A percentile compares a stretch with the other conserved stretches of the same genome.
phyloP scores from a whole-genome alignment of 2,888 invertebrate species.

The Leptinotarsa tumamoca region DNA sequence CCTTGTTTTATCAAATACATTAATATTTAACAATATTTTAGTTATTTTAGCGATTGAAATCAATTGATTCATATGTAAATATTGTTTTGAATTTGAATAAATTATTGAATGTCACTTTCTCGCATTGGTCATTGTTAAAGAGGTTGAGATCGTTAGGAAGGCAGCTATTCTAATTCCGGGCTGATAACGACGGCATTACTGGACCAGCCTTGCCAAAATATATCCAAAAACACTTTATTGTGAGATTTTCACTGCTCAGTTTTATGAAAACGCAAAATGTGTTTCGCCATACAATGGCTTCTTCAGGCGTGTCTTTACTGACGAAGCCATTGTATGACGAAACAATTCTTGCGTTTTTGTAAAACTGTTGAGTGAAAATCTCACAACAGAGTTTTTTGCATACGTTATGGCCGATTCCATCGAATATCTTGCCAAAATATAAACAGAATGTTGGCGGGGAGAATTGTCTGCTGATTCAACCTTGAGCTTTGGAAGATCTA shows the following conservation, averaged over 20 bases:
- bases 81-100: slow-evolving; percentile 59
- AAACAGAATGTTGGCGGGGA: neutral
- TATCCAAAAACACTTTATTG: too few species aligned
- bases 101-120: slow-evolving; percentile 32
- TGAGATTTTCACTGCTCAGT: too few species aligned
- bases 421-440: neutral
- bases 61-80: slow-evolving; percentile 59
- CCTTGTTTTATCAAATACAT: slow-evolving; percentile 51
- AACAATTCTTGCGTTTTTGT: too few species aligned
- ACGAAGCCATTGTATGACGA: too few species aligned
- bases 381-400: neutral
- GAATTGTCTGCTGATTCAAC: neutral
- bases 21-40: slow-evolving; percentile 52
- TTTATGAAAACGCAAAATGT: too few species aligned
- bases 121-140: slow-evolving; percentile 11
- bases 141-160: neutral
- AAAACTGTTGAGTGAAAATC: neutral
- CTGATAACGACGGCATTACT: too few species aligned
- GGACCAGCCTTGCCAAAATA: too few species aligned
- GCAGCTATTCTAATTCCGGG: neutral
- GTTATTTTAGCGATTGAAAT: slow-evolving; percentile 48
- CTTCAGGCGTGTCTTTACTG: too few species aligned
- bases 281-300: too few species aligned
- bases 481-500: neutral
- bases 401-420: neutral